Conservation (phyloP, 2,113 vertebrate genomes). For the Macaca mulatta region DNA sequence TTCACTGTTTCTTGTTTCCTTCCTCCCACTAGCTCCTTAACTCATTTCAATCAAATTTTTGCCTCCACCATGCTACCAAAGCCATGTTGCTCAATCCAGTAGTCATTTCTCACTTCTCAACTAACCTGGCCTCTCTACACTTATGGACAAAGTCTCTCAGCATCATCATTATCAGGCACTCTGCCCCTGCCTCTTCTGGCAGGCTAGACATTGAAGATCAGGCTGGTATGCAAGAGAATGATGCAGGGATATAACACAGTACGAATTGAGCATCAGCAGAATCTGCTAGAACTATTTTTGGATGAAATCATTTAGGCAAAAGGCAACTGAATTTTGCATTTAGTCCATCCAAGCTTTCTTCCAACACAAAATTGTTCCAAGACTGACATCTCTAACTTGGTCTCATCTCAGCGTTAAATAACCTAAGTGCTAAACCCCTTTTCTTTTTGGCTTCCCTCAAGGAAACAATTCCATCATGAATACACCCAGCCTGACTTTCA, state of each 20-base stretch:
- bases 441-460: neutral
- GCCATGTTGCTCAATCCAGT: neutral
- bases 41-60: neutral
- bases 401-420: slow-evolving; percentile 40
- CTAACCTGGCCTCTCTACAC: neutral
- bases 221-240: fast-evolving
- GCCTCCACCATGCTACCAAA: neutral
- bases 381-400: neutral
- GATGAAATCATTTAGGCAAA: neutral
- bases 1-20: neutral
- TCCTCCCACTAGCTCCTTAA: neutral
- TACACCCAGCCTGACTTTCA: neutral
- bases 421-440: neutral
- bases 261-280: neutral
- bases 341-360: neutral
- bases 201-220: neutral
- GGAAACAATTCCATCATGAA: neutral
- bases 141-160: neutral
- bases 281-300: neutral
- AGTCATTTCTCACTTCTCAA: neutral
- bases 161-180: neutral
- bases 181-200: neutral
- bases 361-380: neutral
- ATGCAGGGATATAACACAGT: neutral
- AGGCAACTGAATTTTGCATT: neutral